A percentile compares a stretch with the other conserved stretches of the same genome.
These are phyloP conservation scores for Coleophora flavipennella DNA, from an alignment of 2,888 invertebrate genomes.

Conservation along the genomic window DNA sequence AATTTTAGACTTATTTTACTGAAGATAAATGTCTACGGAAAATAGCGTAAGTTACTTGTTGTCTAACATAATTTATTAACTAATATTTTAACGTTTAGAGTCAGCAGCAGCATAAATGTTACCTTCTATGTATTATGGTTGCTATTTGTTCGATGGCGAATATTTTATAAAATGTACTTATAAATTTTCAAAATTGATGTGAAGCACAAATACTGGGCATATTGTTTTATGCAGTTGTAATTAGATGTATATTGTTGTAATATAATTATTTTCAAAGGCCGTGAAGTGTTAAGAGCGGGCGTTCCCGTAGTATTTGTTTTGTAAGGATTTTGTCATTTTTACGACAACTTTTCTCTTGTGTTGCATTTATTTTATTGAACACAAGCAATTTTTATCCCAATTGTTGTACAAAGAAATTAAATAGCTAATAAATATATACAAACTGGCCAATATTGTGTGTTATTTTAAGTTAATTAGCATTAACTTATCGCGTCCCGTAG, in stretches of 20 bases:
- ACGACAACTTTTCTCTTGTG: conserved; percentile 42
- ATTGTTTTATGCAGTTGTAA: not conserved
- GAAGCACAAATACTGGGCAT: not conserved
- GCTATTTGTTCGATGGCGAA: not conserved
- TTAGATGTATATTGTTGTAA: not conserved
- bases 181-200: not conserved
- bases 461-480: conserved; percentile 1
- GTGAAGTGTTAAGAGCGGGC: conserved; percentile 5
- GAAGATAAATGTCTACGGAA: too few species aligned
- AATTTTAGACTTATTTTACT: too few species aligned
- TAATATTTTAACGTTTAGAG: too few species aligned
- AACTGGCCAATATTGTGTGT: conserved; percentile 50
- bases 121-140: too few species aligned
- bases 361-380: conserved; percentile 67
- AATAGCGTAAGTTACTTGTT: too few species aligned
- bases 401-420: conserved; percentile 61
- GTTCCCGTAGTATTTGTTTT: conserved; percentile 25
- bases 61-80: too few species aligned
- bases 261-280: not conserved
- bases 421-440: conserved; percentile 65
- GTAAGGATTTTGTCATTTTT: conserved; percentile 40
- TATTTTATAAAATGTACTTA: not conserved
- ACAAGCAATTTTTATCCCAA: conserved; percentile 47
- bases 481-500: too few species aligned
- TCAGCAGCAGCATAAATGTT: too few species aligned